Evolutionary conservation across 2,113 vertebrate species (phyloP).

Genomic region (Brachypodius melanocephalos): DNA sequence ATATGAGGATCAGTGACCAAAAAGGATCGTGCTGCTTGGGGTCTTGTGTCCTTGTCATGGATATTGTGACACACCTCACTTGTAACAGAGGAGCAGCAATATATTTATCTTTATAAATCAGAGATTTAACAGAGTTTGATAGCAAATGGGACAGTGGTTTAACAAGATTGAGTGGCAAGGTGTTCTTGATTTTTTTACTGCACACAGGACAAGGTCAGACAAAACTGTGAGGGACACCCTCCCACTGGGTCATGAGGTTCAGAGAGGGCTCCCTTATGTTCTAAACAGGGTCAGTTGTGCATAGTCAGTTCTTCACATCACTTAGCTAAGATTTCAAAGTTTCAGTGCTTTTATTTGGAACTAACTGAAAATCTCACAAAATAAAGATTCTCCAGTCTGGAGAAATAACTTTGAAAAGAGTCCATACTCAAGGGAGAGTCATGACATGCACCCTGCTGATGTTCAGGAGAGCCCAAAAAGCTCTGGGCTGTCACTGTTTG

Average conservation of each 20-base stretch:
- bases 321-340: background rate
- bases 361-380: background rate
- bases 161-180: background rate
- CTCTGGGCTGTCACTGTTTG: background rate
- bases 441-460: accelerated
- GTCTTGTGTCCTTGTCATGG: background rate
- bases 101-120: background rate
- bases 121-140: background rate
- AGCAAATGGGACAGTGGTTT: background rate
- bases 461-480: background rate
- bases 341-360: accelerated
- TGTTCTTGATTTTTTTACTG: background rate
- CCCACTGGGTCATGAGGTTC: background rate
- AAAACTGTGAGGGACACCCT: background rate
- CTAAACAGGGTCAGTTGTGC: background rate
- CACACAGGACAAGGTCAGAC: background rate
- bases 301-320: background rate
- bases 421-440: background rate
- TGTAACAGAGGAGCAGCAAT: background rate
- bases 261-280: background rate
- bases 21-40: background rate
- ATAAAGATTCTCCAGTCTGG: background rate
- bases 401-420: background rate
- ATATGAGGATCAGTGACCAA: background rate
- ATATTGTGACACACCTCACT: background rate